Percentiles rank a stretch among this genome's conserved stretches.
These are phyloP conservation scores for Blastobasis lacticolella DNA, from an alignment of 2,888 invertebrate species.

Conservation along the genomic window DNA sequence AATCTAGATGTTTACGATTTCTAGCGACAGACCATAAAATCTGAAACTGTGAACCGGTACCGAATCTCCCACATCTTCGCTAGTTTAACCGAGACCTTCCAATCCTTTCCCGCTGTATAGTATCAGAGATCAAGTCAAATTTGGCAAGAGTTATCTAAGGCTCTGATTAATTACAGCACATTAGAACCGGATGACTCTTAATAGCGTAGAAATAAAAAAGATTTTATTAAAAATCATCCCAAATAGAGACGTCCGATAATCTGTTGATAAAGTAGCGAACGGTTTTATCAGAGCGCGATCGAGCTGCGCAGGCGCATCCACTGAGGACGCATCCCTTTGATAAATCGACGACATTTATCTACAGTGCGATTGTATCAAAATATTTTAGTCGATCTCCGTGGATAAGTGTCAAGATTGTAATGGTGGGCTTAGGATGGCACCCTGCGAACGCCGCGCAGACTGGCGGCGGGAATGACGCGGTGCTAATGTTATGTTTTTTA, in stretches of 20 bases:
- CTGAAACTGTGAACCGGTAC: no score
- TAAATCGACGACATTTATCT: constrained; percentile 68
- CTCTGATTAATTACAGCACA: constrained; percentile 27
- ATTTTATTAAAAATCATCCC: constrained; percentile 36
- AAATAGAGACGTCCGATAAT: constrained; percentile 64
- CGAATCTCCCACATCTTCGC: no score
- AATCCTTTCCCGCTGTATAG: no score
- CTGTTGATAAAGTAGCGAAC: constrained; percentile 56
- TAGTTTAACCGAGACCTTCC: no score
- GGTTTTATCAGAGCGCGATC: constrained; percentile 47
- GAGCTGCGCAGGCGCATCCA: constrained; percentile 36
- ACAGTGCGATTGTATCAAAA: constrained; percentile 65
- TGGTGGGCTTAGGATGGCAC: constrained; percentile 44
- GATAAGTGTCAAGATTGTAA: constrained; percentile 62
- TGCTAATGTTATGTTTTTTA: background rate
- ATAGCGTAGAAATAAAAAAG: constrained; percentile 16
- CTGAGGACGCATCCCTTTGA: constrained; percentile 36
- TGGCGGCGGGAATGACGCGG: constrained; percentile 17
- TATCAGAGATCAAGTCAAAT: no score
- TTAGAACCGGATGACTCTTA: constrained; percentile 39
- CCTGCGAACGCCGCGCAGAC: constrained; percentile 32
- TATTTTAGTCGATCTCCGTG: constrained; percentile 57
- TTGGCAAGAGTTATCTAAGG: constrained; percentile 4
- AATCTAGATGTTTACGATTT: no score
- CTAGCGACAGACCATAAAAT: no score